Evolutionary conservation across 2,797 vertebrate genomes (phyloP), one percentile per base, ranked within the genome.

Genomic region (Tokudaia tokunoshimensis): DNA sequence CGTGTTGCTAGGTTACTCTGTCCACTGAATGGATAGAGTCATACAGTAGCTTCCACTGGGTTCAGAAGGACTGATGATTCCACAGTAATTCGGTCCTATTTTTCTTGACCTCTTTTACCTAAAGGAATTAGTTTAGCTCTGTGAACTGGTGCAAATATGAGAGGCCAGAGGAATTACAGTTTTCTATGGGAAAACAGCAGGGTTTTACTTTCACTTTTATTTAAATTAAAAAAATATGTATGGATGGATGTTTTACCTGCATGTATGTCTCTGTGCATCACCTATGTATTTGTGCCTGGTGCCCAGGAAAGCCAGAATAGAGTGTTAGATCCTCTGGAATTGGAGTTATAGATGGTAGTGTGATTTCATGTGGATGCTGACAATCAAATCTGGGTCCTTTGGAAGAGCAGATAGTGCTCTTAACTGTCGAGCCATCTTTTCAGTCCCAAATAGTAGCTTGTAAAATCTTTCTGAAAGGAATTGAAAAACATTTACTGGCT

Each of bases 1-100:
- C 0, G 0, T 44, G 96, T 98, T 97, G 97, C 98, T 98, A 98
- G 96, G 98, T 74, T 97, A 97, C 97, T 88, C 89, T 83, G 29
- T 19, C 67, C 67, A 85, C 70, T 19, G 81, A 57, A 96, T 89
- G 95, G 96, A 97, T 96, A 82, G 52, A 55, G 52, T 89, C 79
- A 72, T 67, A 93, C 50, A 97, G 96, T 82, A 0, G 0, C 96
- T 98, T 97, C 94, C 83, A 96, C 97, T 98, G 96, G 97, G 89
- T 87, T 97, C 95, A 63, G 96, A 72, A 94, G 67, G 84, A 94
- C 37, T 92, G 87, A 92, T 97, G 93, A 63, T 95, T 94, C 94
- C 72, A 86, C 4, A 1, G 63, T 89, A 80, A 44, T 86, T 83
- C 79, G 65, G 31, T 63, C 83, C 92, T 96, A 63, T 83, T 97